Conservation (phyloP, 2,888 invertebrate genomes). For the Eudemis profundana region DNA sequence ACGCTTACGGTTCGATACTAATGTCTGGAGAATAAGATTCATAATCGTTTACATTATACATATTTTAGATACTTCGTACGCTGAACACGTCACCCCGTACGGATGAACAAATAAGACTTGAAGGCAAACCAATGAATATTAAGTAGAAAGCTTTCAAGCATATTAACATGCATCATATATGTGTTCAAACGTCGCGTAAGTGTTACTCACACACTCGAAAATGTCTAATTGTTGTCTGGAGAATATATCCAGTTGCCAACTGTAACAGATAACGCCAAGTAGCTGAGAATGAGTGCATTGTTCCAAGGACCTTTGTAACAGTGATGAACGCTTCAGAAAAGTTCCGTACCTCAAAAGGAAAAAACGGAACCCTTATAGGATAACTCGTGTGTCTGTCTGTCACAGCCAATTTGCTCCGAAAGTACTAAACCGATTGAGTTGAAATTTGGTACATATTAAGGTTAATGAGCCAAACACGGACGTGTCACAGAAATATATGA, state of each 20-base stretch:
- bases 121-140: conserved; percentile 37
- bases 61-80: not conserved
- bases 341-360: too few species aligned
- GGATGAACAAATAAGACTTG: conserved; percentile 27
- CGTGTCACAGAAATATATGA: too few species aligned
- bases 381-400: too few species aligned
- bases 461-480: too few species aligned
- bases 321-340: not conserved
- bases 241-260: conserved; percentile 14
- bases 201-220: conserved; percentile 8
- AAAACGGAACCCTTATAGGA: too few species aligned
- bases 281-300: not conserved
- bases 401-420: too few species aligned
- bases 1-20: not conserved
- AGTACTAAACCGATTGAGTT: too few species aligned
- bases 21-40: not conserved
- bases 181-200: not conserved
- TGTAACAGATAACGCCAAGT: conserved; percentile 11
- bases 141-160: conserved; percentile 33
- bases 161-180: conserved; percentile 13
- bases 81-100: conserved; percentile 15
- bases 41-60: not conserved
- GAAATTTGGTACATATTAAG: too few species aligned
- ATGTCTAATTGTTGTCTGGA: not conserved
- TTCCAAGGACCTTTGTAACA: not conserved